phyloP scores from a whole-genome alignment of 2,888 invertebrate genomes.

The Nomada fabriciana region DNA sequence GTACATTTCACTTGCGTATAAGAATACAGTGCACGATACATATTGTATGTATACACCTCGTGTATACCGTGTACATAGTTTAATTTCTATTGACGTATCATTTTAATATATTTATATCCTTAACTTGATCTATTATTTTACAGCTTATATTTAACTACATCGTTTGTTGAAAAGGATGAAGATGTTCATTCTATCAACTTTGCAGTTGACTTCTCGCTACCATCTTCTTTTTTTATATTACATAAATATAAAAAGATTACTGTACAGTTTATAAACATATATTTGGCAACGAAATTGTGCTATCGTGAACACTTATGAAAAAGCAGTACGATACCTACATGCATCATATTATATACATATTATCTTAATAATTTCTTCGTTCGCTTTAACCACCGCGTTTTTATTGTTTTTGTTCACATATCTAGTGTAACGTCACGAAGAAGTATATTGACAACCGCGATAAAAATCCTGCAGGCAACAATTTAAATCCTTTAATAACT shows the following conservation, averaged over 20 bases:
- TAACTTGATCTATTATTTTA: not conserved
- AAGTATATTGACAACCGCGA: not conserved
- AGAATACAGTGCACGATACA: constrained; percentile 4
- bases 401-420: too few species aligned
- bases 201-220: not conserved
- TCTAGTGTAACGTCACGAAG: not conserved
- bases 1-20: not conserved
- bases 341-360: not conserved
- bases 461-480: not conserved
- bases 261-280: constrained; percentile 5
- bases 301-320: not conserved
- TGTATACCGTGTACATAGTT: too few species aligned
- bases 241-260: not conserved
- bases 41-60: too few species aligned
- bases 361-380: not conserved
- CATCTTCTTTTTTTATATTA: not conserved
- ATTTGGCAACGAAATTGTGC: constrained; percentile 19
- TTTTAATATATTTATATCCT: constrained; percentile 27
- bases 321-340: not conserved
- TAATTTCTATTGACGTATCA: too few species aligned
- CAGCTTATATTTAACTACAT: not conserved
- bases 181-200: not conserved
- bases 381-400: not conserved
- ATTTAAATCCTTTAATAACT: constrained; percentile 3
- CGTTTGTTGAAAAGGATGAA: not conserved